These are phyloP conservation scores for Melanerpes formicivorus DNA, from an alignment of 2,113 vertebrate species.

Conservation along the genomic window DNA sequence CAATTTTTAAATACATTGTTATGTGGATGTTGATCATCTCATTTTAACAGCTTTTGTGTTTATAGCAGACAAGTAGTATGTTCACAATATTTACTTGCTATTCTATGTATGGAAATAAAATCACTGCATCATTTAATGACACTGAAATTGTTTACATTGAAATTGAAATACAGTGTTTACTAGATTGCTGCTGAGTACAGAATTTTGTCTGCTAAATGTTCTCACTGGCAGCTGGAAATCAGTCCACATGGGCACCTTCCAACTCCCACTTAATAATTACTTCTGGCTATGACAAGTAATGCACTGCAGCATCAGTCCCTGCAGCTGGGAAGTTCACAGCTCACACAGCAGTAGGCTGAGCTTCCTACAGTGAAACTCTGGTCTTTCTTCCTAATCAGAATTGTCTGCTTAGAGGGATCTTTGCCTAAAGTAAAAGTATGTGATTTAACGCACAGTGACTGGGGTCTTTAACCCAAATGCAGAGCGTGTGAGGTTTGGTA, in stretches of 20 bases:
- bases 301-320: background rate
- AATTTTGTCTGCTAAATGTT: background rate
- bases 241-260: background rate
- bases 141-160: background rate
- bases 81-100: background rate
- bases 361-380: background rate
- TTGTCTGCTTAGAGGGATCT: background rate
- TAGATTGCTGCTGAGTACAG: background rate
- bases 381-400: background rate
- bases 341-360: fast-evolving
- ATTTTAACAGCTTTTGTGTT: constrained; percentile 35
- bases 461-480: background rate
- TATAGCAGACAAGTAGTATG: background rate
- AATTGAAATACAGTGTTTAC: background rate
- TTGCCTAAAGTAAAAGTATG: background rate
- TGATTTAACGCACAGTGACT: background rate
- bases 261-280: background rate
- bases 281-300: background rate
- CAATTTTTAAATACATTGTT: constrained; percentile 45
- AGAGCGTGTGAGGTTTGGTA: background rate
- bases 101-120: background rate
- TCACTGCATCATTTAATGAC: background rate
- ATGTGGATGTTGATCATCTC: background rate
- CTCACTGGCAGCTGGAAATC: background rate
- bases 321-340: background rate